A percentile compares a stretch with the other conserved stretches of the same genome.
These are phyloP conservation scores for Poeciliopsis turneri DNA, from an alignment of 2,797 vertebrate species.

Conservation along the genomic window DNA sequence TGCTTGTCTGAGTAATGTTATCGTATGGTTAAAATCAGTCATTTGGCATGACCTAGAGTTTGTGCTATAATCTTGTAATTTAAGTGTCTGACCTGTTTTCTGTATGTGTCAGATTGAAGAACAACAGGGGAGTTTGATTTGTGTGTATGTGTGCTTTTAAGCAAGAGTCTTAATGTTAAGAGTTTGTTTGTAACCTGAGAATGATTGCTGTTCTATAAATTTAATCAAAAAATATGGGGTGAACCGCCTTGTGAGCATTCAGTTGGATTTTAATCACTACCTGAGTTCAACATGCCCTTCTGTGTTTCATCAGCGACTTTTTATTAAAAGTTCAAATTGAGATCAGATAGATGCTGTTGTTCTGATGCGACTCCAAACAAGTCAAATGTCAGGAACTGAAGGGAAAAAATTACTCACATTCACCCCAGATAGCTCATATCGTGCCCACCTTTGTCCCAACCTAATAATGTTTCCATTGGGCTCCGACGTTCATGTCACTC, in stretches of 20 bases:
- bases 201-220: slow-evolving; percentile 31
- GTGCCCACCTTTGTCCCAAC: slow-evolving; percentile 75
- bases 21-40: slow-evolving; percentile 67
- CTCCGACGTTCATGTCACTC: slow-evolving; percentile 74
- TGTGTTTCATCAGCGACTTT: slow-evolving; percentile 66
- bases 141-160: slow-evolving; percentile 7
- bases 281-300: slow-evolving; percentile 43
- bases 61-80: slow-evolving; percentile 49
- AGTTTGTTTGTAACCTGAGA: slow-evolving; percentile 3
- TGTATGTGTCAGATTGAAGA: slow-evolving; percentile 45
- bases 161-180: slow-evolving; percentile 9
- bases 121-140: slow-evolving; percentile 16
- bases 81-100: slow-evolving; percentile 51
- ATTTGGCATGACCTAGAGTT: slow-evolving; percentile 63
- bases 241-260: slow-evolving; percentile 47
- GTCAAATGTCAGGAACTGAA: slow-evolving; percentile 66
- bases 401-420: slow-evolving; percentile 54
- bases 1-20: slow-evolving; percentile 64
- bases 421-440: slow-evolving; percentile 69
- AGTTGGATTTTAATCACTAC: slow-evolving; percentile 47
- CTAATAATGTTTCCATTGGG: slow-evolving; percentile 77
- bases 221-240: slow-evolving; percentile 33
- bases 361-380: slow-evolving; percentile 58
- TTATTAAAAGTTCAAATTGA: slow-evolving; percentile 78
- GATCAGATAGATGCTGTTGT: slow-evolving; percentile 66